A percentile compares a stretch with the other conserved stretches of the same genome.
These are phyloP conservation scores for Florisuga fusca DNA, from an alignment of 2,797 vertebrate species.

Conservation along the genomic window DNA sequence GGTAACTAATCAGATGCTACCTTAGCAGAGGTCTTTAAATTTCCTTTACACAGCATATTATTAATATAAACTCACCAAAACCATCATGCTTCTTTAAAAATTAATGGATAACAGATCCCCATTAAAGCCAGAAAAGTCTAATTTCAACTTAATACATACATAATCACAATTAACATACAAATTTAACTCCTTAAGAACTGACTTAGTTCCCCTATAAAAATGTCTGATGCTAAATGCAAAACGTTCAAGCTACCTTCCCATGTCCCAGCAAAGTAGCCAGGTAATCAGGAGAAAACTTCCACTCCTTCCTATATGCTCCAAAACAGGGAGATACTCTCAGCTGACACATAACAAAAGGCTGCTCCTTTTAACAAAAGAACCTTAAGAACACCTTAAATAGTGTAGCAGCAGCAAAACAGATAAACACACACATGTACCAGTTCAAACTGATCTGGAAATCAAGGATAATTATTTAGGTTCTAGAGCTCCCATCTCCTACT, in stretches of 20 bases:
- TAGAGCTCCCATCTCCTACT: neutral
- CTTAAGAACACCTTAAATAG: neutral
- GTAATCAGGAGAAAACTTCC: neutral
- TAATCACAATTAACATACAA: neutral
- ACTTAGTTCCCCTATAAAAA: neutral
- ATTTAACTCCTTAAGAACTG: neutral
- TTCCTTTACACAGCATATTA: neutral
- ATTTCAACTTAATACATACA: neutral
- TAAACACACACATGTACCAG: neutral
- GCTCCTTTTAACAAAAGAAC: neutral
- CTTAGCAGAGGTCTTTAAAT: neutral
- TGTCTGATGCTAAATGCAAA: neutral
- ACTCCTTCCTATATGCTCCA: neutral
- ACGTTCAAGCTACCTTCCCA: neutral
- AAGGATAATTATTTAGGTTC: neutral
- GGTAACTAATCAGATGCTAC: neutral
- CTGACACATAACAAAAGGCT: neutral
- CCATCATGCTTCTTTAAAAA: neutral
- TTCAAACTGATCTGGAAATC: neutral
- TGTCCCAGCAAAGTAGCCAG: too few species aligned
- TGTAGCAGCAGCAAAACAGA: neutral
- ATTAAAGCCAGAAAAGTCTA: neutral
- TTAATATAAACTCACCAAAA: neutral
- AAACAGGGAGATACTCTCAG: neutral
- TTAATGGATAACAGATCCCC: neutral